Base-by-base conservation (phyloP, 2,113 vertebrate species). In the Rostratula benghalensis region DNA sequence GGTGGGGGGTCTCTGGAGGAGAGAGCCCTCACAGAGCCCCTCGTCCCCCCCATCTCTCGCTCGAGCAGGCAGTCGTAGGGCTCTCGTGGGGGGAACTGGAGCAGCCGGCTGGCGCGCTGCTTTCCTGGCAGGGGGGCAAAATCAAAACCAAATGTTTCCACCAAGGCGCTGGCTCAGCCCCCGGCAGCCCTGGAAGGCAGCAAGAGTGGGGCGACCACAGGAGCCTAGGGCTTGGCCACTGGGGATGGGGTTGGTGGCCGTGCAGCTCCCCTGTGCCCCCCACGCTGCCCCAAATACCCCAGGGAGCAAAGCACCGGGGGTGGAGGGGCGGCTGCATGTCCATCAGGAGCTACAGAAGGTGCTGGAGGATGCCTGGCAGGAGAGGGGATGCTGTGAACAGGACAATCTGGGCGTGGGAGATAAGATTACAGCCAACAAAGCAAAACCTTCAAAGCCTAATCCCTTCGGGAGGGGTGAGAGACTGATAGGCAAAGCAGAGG, bases 131-230 rank as follows among this genome's bases (percentile, higher is more conserved):
- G 74, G 71, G 71, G 27, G 33, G 39, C 63, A 65, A 78, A 95
- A 87, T 90, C 59, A 71, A 91, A 91, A 45, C 94, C 94, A 92
- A 92, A 93, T 87, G 91, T 94, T 93, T 25, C 88, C 82, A 28
- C 33, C 10, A 10, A 10, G 11, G 4, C 0, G 2, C 83, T 13
- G 2, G 83, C 87, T 57, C 43, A 8, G 87, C 75, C 61, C 37
- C 61, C 61, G 27, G 37, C 18, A 28, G 37, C 61, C 61, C 61
- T 28, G 61, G 61, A 27, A 63, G 37, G 37, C 37, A 39, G 60
- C 37, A 12, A 43, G 39, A 65, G 39, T 12, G 39, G 39, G 63
- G 28, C 63, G 14, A 65, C 63, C 63, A 31, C 39, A 43, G 37
- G 28, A 65, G 28, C 39, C 39, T 15, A 15, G 39, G 63, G 14